phyloP scores from a whole-genome alignment of 2,888 invertebrate species.

The Troides aeacus region DNA sequence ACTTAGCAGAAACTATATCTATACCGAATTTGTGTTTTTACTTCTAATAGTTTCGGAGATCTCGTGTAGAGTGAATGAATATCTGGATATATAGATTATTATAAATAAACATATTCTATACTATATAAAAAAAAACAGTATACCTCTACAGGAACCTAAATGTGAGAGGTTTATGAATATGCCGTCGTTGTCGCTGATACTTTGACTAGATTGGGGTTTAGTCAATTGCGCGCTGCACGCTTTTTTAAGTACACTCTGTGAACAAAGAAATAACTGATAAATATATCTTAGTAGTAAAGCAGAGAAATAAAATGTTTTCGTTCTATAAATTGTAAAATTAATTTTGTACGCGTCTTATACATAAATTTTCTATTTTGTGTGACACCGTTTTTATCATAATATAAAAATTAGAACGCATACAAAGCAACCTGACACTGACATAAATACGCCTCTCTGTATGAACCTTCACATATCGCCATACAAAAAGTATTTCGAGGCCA shows the following conservation, averaged over 20 bases:
- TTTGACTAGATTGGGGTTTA: conserved; percentile 63
- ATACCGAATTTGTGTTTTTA: too few relatives aligned
- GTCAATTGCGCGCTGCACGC: conserved; percentile 64
- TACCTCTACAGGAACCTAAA: conserved; percentile 57
- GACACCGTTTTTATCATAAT: not conserved
- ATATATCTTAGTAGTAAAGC: too few relatives aligned
- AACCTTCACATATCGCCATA: not conserved
- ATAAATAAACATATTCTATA: too few relatives aligned
- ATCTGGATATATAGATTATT: too few relatives aligned
- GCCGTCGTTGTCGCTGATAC: conserved; percentile 60
- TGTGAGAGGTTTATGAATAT: conserved; percentile 62
- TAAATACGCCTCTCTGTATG: not conserved
- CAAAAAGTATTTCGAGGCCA: not conserved
- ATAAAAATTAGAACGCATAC: not conserved
- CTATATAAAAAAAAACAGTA: conserved; percentile 4
- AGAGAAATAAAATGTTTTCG: too few relatives aligned
- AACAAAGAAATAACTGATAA: not conserved
- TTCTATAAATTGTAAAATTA: too few relatives aligned
- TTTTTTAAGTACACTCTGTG: conserved; percentile 61
- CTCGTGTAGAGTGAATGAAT: too few relatives aligned
- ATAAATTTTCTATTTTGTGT: not conserved
- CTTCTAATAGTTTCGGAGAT: too few relatives aligned
- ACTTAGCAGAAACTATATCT: too few relatives aligned
- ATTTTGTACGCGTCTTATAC: not conserved
- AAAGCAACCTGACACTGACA: not conserved